Percentiles rank a stretch among this genome's conserved stretches.
Conservation (phyloP, 2,888 invertebrate species). For the Amphipyra berbera region DNA sequence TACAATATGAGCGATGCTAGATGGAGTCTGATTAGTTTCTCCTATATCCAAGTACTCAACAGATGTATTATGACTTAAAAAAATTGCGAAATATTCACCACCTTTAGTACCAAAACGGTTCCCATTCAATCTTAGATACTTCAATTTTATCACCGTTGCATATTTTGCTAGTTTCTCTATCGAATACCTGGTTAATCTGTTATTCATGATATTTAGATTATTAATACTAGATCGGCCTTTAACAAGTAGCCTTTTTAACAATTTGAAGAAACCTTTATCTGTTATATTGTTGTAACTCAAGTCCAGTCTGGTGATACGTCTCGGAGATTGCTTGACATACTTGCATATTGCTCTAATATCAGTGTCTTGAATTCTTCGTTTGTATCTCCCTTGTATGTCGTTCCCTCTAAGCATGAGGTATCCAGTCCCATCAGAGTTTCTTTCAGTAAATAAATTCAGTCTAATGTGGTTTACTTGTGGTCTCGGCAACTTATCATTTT, state of each 20-base stretch:
- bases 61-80: slow-evolving; percentile 81
- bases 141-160: slow-evolving; percentile 79
- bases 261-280: slow-evolving; percentile 82
- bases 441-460: slow-evolving; percentile 82
- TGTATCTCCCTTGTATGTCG: slow-evolving; percentile 82
- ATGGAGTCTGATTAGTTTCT: slow-evolving; percentile 89
- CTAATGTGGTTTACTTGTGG: slow-evolving; percentile 70
- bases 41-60: slow-evolving; percentile 89
- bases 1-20: slow-evolving; percentile 88
- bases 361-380: slow-evolving; percentile 79
- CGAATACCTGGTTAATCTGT: slow-evolving; percentile 84
- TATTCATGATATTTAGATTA: slow-evolving; percentile 90
- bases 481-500: slow-evolving; percentile 58
- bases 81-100: slow-evolving; percentile 84
- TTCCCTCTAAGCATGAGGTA: slow-evolving; percentile 88
- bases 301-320: slow-evolving; percentile 85
- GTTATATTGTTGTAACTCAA: slow-evolving; percentile 90
- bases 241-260: slow-evolving; percentile 80
- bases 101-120: slow-evolving; percentile 90
- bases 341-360: slow-evolving; percentile 87
- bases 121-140: slow-evolving; percentile 89
- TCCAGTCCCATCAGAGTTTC: slow-evolving; percentile 88
- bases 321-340: slow-evolving; percentile 81
- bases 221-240: slow-evolving; percentile 83
- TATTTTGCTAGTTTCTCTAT: slow-evolving; percentile 76